phyloP scores from a whole-genome alignment of 1,140 invertebrate species.

The Zeugodacus cucurbitae region DNA sequence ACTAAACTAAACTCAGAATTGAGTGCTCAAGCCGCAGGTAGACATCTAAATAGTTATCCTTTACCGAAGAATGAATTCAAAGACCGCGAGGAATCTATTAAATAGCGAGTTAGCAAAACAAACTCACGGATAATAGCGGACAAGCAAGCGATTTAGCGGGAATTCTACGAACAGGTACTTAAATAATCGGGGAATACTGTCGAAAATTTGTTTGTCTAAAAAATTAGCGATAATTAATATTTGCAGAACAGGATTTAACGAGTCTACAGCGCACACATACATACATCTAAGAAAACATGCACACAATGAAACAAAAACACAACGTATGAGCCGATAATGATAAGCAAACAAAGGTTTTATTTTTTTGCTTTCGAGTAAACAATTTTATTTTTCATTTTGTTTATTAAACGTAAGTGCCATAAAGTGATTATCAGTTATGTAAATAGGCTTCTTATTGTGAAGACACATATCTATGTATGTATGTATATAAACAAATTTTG shows the following conservation, averaged over 20 bases:
- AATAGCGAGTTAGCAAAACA: not conserved
- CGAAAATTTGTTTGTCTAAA: not conserved
- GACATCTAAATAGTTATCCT: not conserved
- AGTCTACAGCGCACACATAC: not conserved
- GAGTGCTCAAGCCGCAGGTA: not conserved
- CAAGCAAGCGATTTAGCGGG: not conserved
- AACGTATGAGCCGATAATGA: no score
- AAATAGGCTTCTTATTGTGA: not conserved
- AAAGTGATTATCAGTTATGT: not conserved
- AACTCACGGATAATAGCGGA: not conserved
- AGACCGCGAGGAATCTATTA: not conserved
- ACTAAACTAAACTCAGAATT: not conserved
- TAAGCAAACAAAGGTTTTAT: no score
- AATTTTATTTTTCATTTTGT: no score
- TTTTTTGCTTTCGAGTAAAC: no score
- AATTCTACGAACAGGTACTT: not conserved
- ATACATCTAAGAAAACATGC: not conserved
- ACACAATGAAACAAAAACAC: not conserved
- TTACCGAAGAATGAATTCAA: not conserved
- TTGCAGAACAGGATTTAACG: not conserved
- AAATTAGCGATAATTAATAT: constrained; percentile 14
- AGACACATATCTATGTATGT: not conserved
- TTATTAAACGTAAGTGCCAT: not conserved
- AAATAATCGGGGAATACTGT: not conserved
- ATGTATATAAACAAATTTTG: not conserved